phyloP scores from a whole-genome alignment of 2,888 invertebrate genomes.

The Cryptocephalus moraei region DNA sequence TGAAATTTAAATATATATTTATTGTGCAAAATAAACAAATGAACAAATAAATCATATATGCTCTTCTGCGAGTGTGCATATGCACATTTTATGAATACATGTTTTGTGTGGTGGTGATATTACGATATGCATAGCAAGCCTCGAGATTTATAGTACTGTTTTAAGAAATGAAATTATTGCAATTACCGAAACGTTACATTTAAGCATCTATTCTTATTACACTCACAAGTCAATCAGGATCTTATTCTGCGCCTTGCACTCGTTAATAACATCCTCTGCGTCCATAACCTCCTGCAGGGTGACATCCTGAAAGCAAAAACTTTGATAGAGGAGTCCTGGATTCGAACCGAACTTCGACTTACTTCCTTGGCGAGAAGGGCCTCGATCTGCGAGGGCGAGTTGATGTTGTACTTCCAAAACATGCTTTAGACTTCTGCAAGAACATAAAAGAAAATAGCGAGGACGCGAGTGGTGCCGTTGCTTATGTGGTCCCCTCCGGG shows the following conservation, averaged over 20 bases:
- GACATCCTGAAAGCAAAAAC: constrained; percentile 58
- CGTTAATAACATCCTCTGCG: constrained; percentile 90
- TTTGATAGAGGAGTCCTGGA: background rate
- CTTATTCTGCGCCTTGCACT: constrained; percentile 88
- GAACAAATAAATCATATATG: too few species aligned
- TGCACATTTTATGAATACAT: too few species aligned
- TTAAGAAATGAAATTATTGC: too few species aligned
- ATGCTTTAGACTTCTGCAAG: constrained; percentile 39
- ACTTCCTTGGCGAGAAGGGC: constrained; percentile 70
- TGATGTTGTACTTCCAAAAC: constrained; percentile 77
- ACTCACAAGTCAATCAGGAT: constrained; percentile 86
- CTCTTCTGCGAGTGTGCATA: too few species aligned
- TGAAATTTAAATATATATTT: too few species aligned
- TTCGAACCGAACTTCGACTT: constrained; percentile 15
- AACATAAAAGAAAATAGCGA: background rate
- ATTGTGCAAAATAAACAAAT: too few species aligned
- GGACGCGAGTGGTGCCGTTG: background rate
- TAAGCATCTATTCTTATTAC: too few species aligned
- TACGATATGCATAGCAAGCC: too few species aligned
- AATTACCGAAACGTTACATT: too few species aligned
- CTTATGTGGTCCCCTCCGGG: background rate
- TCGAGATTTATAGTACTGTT: too few species aligned
- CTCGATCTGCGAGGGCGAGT: constrained; percentile 63
- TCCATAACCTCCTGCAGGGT: constrained; percentile 84
- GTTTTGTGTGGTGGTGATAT: too few species aligned